Conservation (phyloP, 2,888 invertebrate species). For the Scaptomyza cyrtandrae region DNA sequence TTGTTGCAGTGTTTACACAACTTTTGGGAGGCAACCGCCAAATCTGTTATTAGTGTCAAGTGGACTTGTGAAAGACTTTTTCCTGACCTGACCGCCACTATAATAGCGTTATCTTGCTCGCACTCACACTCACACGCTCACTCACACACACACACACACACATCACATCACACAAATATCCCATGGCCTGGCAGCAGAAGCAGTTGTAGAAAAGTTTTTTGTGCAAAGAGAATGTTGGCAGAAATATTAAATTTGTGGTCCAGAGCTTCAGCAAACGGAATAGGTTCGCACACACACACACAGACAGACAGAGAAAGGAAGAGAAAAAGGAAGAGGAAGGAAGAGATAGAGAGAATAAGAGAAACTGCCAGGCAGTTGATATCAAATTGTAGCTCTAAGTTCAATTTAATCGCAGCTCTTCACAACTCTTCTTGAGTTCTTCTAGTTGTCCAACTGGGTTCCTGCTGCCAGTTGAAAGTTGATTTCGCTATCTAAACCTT, state of each 20-base stretch:
- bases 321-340: not conserved
- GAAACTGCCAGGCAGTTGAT: constrained; percentile 14
- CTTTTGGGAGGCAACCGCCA: constrained; percentile 72
- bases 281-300: not conserved
- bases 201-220: constrained; percentile 22
- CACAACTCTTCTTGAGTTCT: constrained; percentile 30
- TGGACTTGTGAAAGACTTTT: constrained; percentile 72
- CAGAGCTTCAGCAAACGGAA: constrained; percentile 3
- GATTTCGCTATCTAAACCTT: not conserved
- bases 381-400: constrained; percentile 48
- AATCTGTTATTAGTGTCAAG: constrained; percentile 78
- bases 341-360: not conserved
- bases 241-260: constrained; percentile 52
- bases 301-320: not conserved
- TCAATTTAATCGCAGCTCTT: constrained; percentile 60
- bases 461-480: constrained; percentile 42
- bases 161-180: not conserved
- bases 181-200: not conserved
- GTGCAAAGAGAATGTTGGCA: constrained; percentile 40
- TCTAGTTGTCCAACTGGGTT: not conserved
- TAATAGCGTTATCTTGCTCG: not conserved
- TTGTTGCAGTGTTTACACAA: constrained; percentile 67
- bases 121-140: not conserved
- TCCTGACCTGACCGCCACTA: constrained; percentile 57
- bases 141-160: not conserved